Percentiles rank a stretch among this genome's conserved stretches.
These are phyloP conservation scores for Anguilla japonica DNA, from an alignment of 2,113 vertebrate species.

Conservation along the genomic window DNA sequence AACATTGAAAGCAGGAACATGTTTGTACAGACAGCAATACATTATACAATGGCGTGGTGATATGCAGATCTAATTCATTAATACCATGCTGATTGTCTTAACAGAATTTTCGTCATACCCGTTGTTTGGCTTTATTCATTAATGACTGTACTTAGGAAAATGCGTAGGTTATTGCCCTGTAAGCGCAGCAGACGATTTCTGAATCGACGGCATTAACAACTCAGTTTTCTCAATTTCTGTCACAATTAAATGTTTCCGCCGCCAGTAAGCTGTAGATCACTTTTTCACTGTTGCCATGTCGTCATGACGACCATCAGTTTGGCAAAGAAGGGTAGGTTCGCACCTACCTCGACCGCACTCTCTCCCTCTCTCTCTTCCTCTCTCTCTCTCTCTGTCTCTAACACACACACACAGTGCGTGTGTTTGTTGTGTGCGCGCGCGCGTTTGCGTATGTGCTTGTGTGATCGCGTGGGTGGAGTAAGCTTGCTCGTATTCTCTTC, in stretches of 20 bases:
- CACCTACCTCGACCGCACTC: not conserved
- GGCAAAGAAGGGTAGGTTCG: not conserved
- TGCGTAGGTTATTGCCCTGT: conserved; percentile 10
- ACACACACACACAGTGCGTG: not conserved
- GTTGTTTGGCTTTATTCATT: not conserved
- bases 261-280: conserved; percentile 21
- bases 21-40: not conserved
- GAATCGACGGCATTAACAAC: conserved; percentile 11
- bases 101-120: not conserved
- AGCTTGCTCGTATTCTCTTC: conserved; percentile 5
- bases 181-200: not conserved
- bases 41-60: not conserved
- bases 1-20: not conserved
- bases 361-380: not conserved
- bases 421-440: conserved; percentile 2
- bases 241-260: conserved; percentile 16
- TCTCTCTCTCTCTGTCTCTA: not conserved
- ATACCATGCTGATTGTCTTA: not conserved
- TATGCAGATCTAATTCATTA: not conserved
- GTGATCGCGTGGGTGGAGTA: conserved; percentile 21
- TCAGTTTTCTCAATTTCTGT: not conserved
- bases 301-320: conserved; percentile 23
- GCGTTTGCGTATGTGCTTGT: conserved; percentile 28
- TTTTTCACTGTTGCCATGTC: conserved; percentile 17
- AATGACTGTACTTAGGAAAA: not conserved